Base-by-base conservation (phyloP, 2,797 vertebrate genomes). In the Enteromius argenteus region DNA sequence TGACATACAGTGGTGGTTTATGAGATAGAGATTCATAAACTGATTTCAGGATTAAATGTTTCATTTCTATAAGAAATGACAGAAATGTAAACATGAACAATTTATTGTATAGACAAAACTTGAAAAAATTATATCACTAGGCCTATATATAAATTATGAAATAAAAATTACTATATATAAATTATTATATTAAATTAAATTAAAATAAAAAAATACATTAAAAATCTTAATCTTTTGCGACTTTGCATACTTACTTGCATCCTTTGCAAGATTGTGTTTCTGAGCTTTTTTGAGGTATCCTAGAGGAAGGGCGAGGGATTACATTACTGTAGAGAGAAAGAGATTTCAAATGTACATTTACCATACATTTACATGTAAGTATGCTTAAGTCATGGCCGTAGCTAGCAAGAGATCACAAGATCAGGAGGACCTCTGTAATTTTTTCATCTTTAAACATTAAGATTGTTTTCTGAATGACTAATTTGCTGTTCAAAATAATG, bases 301-400 rank as follows among this genome's bases (percentile, higher is more conserved):
- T 67, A 2, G 17, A 23, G 44, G 42, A 32, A 66, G 66, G 32
- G 15, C 15, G 73, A 84, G 71, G 66, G 3, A 0, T 37, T 58
- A 75, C 62, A 49, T 84, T 71, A 76, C 87, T 88, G 77, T 42
- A 23, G 6, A 80, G 8, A 79, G 30, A 84, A 49, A 51, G 0
- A 73, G 8, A 62, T 42, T 56, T n/a, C n/a, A 30, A 60, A 42
- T 58, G 8, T 21, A 49, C 46, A 49, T 49, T 44, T 46, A 46
- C 0, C 2, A 8, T 21, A 53, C 2, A 21, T 53, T 56, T 10
- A 56, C 8, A 56, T n/a, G 7, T n/a, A 56, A 21, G 53, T n/a
- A 58, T 23, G 9, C 56, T 11, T 23, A n/a, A 58, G 56, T 10
- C 53, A 56, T 44, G 42, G 42, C 42, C 0, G 42, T 11, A 44